Percentiles rank a stretch among this genome's conserved stretches.
phyloP scores from a whole-genome alignment of 2,888 invertebrate genomes.

The Pharmacophagus antenor region DNA sequence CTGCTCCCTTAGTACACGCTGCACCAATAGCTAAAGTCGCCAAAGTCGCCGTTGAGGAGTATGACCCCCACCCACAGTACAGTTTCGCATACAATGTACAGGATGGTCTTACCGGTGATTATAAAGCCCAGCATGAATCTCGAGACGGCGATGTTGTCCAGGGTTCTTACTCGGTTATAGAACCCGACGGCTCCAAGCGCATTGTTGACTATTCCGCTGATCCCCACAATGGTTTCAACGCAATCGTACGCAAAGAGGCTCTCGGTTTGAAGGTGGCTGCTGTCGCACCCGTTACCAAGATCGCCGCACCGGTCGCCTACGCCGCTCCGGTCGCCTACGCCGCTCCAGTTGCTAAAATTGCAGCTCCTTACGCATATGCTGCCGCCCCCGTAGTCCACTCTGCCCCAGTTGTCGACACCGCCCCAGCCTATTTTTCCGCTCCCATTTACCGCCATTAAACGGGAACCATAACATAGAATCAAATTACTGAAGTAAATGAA shows the following conservation, averaged over 20 bases:
- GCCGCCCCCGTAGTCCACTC: conserved; percentile 41
- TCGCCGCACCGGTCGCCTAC: conserved; percentile 50
- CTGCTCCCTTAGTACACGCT: conserved; percentile 60
- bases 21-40: conserved; percentile 41
- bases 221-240: conserved; percentile 78
- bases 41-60: conserved; percentile 38
- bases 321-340: conserved; percentile 44
- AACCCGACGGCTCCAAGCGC: conserved; percentile 79
- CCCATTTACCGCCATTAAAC: conserved; percentile 66
- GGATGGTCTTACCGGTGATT: conserved; percentile 75
- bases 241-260: conserved; percentile 75
- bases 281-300: conserved; percentile 52
- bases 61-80: conserved; percentile 65
- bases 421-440: conserved; percentile 51
- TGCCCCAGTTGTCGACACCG: conserved; percentile 46
- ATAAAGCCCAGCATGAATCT: conserved; percentile 69
- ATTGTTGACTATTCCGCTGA: conserved; percentile 78
- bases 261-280: conserved; percentile 44
- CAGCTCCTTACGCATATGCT: conserved; percentile 28
- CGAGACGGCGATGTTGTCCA: conserved; percentile 73
- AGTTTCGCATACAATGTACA: conserved; percentile 81
- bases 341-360: conserved; percentile 38
- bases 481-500: conserved; percentile 18
- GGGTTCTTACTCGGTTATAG: conserved; percentile 79
- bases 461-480: conserved; percentile 55